These are phyloP conservation scores for Brienomyrus longianalis DNA, from an alignment of 2,113 vertebrate genomes.

Conservation along the genomic window DNA sequence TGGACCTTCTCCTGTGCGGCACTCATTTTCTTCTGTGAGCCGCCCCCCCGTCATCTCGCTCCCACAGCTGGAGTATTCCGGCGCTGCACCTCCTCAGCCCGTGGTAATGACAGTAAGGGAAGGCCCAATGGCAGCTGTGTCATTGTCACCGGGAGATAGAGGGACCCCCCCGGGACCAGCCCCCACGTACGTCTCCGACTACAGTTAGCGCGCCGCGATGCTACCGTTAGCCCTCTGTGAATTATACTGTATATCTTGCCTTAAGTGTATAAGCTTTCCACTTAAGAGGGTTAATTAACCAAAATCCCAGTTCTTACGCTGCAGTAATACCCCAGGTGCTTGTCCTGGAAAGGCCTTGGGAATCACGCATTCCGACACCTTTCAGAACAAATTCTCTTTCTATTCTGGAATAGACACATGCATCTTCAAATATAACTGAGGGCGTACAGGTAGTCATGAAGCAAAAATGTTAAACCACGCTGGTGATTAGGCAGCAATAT, in stretches of 20 bases:
- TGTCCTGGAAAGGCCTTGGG: neutral
- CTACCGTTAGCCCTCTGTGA: neutral
- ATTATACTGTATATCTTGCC: slow-evolving; percentile 13
- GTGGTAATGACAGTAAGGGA: slow-evolving; percentile 8
- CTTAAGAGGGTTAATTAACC: slow-evolving; percentile 17
- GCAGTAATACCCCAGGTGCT: neutral
- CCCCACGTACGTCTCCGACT: neutral
- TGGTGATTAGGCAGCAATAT: neutral
- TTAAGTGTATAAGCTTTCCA: slow-evolving; percentile 22
- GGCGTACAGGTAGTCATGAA: neutral
- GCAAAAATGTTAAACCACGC: neutral
- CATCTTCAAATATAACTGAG: neutral
- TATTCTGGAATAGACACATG: neutral
- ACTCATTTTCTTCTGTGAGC: slow-evolving; percentile 27
- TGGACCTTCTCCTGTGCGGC: neutral
- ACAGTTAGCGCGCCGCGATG: neutral
- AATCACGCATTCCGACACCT: neutral
- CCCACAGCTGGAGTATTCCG: neutral
- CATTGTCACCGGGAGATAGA: neutral
- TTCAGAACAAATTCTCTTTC: neutral
- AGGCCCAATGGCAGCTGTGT: neutral
- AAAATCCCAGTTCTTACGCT: slow-evolving; percentile 2
- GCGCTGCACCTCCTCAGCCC: neutral
- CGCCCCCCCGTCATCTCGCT: neutral
- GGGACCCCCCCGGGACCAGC: neutral